Conservation (phyloP, 2,888 invertebrate genomes). For the Caenorhabditis sinica region DNA sequence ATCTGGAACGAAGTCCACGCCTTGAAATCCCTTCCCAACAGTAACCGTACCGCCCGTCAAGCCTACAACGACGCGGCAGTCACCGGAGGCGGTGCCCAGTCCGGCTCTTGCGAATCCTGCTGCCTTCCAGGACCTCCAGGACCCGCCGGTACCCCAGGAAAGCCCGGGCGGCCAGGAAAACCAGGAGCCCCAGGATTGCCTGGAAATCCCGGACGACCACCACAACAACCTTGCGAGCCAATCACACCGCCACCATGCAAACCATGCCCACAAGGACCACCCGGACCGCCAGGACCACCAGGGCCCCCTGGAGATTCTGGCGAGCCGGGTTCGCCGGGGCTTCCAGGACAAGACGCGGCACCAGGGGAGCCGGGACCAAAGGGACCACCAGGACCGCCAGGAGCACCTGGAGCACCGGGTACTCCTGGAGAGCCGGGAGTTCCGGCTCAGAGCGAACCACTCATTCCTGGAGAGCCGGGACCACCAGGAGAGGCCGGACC, state of each 20-base stretch:
- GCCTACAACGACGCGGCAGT: conserved; percentile 67
- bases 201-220: conserved; percentile 70
- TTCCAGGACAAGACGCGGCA: conserved; percentile 73
- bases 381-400: conserved; percentile 77
- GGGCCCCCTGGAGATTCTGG: conserved; percentile 70
- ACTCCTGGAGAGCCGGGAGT: conserved; percentile 74
- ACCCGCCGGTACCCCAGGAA: conserved; percentile 71
- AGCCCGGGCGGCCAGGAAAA: conserved; percentile 71
- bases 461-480: conserved; percentile 76
- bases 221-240: conserved; percentile 71
- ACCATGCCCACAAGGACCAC: conserved; percentile 73
- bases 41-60: conserved; percentile 78
- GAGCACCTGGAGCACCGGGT: conserved; percentile 76
- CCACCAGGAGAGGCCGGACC: conserved; percentile 71
- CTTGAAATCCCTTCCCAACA: conserved; percentile 66
- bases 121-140: conserved; percentile 71
- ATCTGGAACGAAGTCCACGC: conserved; percentile 78
- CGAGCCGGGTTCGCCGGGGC: conserved; percentile 73
- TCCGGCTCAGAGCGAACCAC: conserved; percentile 70
- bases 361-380: conserved; percentile 80
- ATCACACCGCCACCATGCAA: conserved; percentile 72
- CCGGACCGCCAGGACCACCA: conserved; percentile 70
- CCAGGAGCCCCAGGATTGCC: conserved; percentile 73
- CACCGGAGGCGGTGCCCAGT: conserved; percentile 69
- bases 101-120: conserved; percentile 74